Base-by-base conservation (phyloP, 1,140 invertebrate genomes). In the Drosophila sproati region DNA sequence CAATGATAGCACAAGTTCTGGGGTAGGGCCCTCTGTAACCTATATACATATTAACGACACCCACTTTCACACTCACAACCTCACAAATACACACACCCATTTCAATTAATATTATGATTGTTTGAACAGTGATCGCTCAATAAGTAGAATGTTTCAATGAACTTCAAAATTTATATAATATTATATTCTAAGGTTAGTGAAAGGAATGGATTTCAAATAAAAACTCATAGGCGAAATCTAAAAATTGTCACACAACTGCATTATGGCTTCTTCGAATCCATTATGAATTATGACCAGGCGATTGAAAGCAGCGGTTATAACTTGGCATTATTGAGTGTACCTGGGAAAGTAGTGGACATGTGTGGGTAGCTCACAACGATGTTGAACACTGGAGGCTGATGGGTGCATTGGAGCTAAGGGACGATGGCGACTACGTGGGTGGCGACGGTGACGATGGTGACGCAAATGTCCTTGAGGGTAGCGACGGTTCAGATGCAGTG, bases 301-400 rank as follows among this genome's bases (percentile, higher is more conserved):
- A 37, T 39, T 39, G 37, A 6, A 6, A 41, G 39, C 39, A 10
- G 20, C 20, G 20, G 20, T 20, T 20, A 20, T 20, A 20, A 20
- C 20, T 20, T 20, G 20, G 20, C 20, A 0, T 20, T 1, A 20
- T 20, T 20, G 20, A 20, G 20, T 64, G 41, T 82, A 92, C 91
- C 91, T 91, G 39, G 91, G 91, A 50, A 92, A 89, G 51, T 82
- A 72, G 12, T 91, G 83, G 57, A 86, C 68, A 63, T 82, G 79
- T 54, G 73, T 81, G 73, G 91, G 83, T 54, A 81, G 71, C 54
- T 83, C 80, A 28, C 69, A 52, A 57, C 82, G 85, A 34, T 63
- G 74, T 63, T 88, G 81, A 12, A 57, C 71, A 70, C 50, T 73
- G 52, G 57, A 34, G 7, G 73, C 64, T 76, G 78, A 66, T 77